phyloP scores from a whole-genome alignment of 2,888 invertebrate genomes.

The Spicauda simplicius region DNA sequence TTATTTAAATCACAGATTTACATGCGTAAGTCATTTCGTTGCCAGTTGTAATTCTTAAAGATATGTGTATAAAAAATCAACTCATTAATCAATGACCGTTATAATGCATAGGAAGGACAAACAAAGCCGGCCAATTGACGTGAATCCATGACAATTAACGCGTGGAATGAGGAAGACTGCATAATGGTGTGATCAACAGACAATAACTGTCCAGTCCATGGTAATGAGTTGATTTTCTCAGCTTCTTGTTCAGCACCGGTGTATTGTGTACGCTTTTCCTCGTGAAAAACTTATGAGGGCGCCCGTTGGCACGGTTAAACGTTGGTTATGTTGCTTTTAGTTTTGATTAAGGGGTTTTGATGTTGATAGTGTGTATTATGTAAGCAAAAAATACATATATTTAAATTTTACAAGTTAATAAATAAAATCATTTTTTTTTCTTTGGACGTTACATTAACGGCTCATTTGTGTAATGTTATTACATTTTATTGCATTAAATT shows the following conservation, averaged over 20 bases:
- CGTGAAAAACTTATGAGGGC: constrained; percentile 69
- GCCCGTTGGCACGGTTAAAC: constrained; percentile 39
- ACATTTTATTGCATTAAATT: no score
- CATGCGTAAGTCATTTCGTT: no score
- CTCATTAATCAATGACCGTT: constrained; percentile 27
- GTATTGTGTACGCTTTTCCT: constrained; percentile 77
- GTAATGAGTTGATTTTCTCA: constrained; percentile 69
- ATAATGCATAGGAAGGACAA: constrained; percentile 37
- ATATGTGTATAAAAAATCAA: not conserved
- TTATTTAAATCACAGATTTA: no score
- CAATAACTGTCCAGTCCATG: constrained; percentile 75
- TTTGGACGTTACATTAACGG: no score
- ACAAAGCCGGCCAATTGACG: constrained; percentile 43
- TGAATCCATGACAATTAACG: constrained; percentile 49
- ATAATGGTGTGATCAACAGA: constrained; percentile 63
- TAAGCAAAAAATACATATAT: no score
- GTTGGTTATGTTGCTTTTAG: constrained; percentile 24
- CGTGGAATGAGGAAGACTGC: constrained; percentile 64
- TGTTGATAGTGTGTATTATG: no score
- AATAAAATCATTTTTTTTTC: no score
- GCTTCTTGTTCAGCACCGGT: constrained; percentile 56
- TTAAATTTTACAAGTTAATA: no score
- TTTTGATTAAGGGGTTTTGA: not conserved
- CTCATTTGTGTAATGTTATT: no score
- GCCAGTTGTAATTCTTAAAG: no score